Evolutionary conservation across 2,797 vertebrate species (phyloP).

Genomic region (Phrynocephalus guinanensis): DNA sequence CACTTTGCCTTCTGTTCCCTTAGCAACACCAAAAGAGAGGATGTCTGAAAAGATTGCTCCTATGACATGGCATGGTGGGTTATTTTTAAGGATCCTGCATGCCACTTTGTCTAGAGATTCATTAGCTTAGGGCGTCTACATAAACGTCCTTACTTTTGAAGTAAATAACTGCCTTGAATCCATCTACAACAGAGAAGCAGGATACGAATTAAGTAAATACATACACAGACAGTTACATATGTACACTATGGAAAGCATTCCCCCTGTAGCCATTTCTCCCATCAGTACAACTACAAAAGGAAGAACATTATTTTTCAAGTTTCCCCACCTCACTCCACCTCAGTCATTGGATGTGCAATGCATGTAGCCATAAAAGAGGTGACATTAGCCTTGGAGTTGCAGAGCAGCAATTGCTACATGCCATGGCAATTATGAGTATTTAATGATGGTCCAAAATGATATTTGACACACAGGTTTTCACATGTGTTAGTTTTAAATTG

Average conservation of each 20-base stretch:
- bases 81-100: slow-evolving; percentile 25
- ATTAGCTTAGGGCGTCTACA: not conserved
- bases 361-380: no score
- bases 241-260: not conserved
- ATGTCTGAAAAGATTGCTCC: slow-evolving; percentile 14
- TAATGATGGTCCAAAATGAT: no score
- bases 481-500: no score
- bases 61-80: not conserved
- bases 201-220: no score
- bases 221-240: no score
- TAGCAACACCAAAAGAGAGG: slow-evolving; percentile 63
- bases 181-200: no score
- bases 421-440: no score
- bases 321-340: not conserved
- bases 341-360: no score
- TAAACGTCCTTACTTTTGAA: not conserved
- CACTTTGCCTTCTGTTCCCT: slow-evolving; percentile 53
- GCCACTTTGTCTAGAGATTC: slow-evolving; percentile 34
- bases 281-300: not conserved
- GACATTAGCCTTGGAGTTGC: no score
- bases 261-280: not conserved
- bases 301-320: not conserved
- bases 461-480: no score
- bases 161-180: no score
- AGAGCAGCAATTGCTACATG: no score